Conservation (phyloP, 2,113 vertebrate species). For the Heteronetta atricapilla region DNA sequence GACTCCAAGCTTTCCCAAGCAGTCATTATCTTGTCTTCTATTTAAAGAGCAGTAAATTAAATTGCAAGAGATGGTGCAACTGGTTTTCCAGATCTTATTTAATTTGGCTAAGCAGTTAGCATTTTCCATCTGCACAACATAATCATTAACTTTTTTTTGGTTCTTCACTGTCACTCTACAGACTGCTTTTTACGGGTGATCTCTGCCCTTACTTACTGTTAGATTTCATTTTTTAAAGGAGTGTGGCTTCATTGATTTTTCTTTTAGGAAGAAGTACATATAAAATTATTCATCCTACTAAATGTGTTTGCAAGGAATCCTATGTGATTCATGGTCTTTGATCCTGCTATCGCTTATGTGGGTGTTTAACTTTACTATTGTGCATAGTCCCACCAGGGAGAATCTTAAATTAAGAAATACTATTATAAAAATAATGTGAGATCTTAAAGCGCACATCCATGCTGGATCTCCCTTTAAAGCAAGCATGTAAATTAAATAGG, state of each 20-base stretch:
- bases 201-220: constrained; percentile 15
- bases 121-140: constrained; percentile 61
- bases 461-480: neutral
- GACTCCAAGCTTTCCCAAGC: constrained; percentile 32
- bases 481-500: neutral
- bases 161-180: constrained; percentile 27
- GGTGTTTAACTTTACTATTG: constrained; percentile 64
- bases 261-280: constrained; percentile 44
- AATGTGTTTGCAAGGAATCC: constrained; percentile 55
- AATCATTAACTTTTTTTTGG: constrained; percentile 39
- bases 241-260: constrained; percentile 56
- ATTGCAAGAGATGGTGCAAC: constrained; percentile 45
- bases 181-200: constrained; percentile 30
- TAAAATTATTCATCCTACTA: constrained; percentile 59
- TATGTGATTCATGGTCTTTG: constrained; percentile 49
- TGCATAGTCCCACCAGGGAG: neutral
- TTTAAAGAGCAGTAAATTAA: constrained; percentile 65
- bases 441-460: neutral
- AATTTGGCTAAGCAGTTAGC: constrained; percentile 53
- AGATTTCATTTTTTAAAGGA: constrained; percentile 30
- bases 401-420: constrained; percentile 16
- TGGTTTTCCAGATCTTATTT: constrained; percentile 65
- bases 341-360: constrained; percentile 45
- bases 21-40: constrained; percentile 57
- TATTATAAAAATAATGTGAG: neutral